These are phyloP conservation scores for Panopea generosa DNA, from an alignment of 2,888 invertebrate genomes.

Conservation along the genomic window DNA sequence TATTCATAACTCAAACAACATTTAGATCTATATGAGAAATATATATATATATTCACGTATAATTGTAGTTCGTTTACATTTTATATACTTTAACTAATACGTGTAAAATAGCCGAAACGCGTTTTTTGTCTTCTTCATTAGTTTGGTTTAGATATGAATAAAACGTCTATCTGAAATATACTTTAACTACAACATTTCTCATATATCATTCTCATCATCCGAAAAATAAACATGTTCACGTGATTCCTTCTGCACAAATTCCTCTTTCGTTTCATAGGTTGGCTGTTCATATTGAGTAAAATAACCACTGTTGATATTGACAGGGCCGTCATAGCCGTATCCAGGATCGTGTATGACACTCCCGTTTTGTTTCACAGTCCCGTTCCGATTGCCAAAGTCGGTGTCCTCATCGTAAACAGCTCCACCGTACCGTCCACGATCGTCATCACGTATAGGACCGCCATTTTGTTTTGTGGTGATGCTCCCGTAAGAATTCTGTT, in stretches of 20 bases:
- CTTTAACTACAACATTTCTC: too few species aligned
- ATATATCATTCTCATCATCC: slow-evolving; percentile 73
- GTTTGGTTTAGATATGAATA: too few species aligned
- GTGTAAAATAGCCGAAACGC: too few species aligned
- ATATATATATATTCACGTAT: too few species aligned
- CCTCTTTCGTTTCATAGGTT: slow-evolving; percentile 77
- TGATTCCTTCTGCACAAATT: slow-evolving; percentile 77
- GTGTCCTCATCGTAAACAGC: slow-evolving; percentile 31
- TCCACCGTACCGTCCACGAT: too few species aligned
- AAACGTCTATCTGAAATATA: not conserved
- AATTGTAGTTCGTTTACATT: too few species aligned
- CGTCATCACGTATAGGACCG: slow-evolving; percentile 3
- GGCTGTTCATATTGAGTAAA: slow-evolving; percentile 68
- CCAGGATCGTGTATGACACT: slow-evolving; percentile 47
- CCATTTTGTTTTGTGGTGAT: slow-evolving; percentile 54
- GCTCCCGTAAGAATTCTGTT: slow-evolving; percentile 69
- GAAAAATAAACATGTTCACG: slow-evolving; percentile 70
- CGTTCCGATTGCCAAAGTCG: slow-evolving; percentile 29
- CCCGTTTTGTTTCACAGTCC: slow-evolving; percentile 50
- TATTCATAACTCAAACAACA: too few species aligned
- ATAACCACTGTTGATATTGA: slow-evolving; percentile 62
- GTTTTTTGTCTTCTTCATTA: too few species aligned
- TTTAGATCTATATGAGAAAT: too few species aligned
- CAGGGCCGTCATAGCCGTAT: slow-evolving; percentile 60
- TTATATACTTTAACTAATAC: too few species aligned